Evolutionary conservation across 2,113 vertebrate genomes (phyloP).

Genomic region (Megaceryle torquata): DNA sequence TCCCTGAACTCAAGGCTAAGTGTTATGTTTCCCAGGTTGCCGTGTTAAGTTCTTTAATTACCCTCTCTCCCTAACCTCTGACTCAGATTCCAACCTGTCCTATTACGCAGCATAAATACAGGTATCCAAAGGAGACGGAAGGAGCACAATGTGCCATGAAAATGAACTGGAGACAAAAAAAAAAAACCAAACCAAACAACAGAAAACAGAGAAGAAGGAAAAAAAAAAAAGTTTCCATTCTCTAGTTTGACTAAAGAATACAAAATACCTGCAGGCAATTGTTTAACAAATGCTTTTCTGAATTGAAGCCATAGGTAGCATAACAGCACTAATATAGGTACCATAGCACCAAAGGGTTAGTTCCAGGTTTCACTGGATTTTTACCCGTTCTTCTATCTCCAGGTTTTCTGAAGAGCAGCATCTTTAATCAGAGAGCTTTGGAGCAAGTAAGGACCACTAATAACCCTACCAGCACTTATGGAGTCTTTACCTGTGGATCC

Average conservation of each 20-base stretch:
- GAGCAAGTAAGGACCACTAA: not conserved
- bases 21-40: not conserved
- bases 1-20: not conserved
- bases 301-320: not conserved
- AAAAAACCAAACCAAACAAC: too few species aligned
- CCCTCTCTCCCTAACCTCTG: not conserved
- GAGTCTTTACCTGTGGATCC: not conserved
- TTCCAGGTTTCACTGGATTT: not conserved
- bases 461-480: not conserved
- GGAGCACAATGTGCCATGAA: not conserved
- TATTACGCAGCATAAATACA: accelerated
- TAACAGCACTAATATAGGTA: not conserved
- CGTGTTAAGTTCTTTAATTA: not conserved
- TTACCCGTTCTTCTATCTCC: not conserved
- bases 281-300: not conserved
- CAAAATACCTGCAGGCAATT: not conserved
- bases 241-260: not conserved
- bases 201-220: too few species aligned
- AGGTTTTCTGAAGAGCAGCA: not conserved
- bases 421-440: not conserved
- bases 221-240: not conserved
- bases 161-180: not conserved
- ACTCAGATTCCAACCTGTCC: not conserved
- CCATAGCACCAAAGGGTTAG: not conserved
- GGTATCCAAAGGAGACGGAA: not conserved